Evolutionary conservation across 2,113 vertebrate species (phyloP).

Genomic region (Scophthalmus maximus): DNA sequence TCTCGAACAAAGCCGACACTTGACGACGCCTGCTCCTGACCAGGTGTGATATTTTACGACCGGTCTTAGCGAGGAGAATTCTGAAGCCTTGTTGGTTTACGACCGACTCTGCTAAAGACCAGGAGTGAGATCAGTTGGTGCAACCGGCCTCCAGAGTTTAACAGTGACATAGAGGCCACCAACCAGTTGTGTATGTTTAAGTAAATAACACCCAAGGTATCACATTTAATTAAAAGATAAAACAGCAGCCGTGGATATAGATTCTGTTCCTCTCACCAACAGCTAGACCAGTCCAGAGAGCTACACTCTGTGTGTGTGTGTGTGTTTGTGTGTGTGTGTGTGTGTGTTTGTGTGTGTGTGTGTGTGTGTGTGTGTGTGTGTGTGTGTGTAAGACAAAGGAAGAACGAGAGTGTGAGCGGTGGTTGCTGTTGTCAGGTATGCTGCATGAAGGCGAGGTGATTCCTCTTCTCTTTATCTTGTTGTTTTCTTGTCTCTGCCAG

Average conservation of each 20-base stretch:
- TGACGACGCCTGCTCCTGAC: too few relatives aligned
- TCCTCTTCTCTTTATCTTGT: conserved; percentile 59
- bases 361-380: conserved; percentile 5
- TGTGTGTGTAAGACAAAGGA: background rate
- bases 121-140: too few relatives aligned
- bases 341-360: background rate
- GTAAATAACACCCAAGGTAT: background rate
- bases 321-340: conserved; percentile 1
- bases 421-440: conserved; percentile 11
- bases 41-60: too few relatives aligned
- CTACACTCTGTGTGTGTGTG: background rate
- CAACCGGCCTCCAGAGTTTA: background rate
- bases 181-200: too few relatives aligned
- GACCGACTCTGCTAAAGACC: too few relatives aligned
- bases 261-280: background rate
- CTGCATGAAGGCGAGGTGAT: conserved; percentile 42
- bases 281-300: background rate
- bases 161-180: background rate
- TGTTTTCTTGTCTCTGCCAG: conserved; percentile 65
- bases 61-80: too few relatives aligned
- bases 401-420: background rate
- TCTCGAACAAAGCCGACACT: too few relatives aligned
- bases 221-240: conserved; percentile 12
- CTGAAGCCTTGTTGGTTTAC: too few relatives aligned
- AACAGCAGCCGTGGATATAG: background rate